These are phyloP conservation scores for Eurystomus gularis DNA, from an alignment of 2,113 vertebrate species.

Conservation along the genomic window DNA sequence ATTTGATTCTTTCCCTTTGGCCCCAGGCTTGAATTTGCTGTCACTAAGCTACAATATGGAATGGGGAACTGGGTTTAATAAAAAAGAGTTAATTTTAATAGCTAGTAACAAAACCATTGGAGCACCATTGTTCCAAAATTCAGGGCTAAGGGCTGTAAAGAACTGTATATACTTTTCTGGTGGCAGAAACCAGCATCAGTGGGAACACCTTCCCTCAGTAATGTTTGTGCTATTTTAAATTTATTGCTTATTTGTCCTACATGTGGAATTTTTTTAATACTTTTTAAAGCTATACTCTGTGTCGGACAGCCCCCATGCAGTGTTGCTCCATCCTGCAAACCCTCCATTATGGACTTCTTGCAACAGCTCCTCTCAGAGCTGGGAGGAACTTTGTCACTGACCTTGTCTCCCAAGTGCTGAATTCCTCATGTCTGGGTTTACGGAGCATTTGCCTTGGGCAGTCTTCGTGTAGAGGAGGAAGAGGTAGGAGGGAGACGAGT, in stretches of 20 bases:
- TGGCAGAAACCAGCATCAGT: background rate
- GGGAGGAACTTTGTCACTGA: background rate
- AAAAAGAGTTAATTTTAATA: background rate
- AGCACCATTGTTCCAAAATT: background rate
- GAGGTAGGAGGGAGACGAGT: background rate
- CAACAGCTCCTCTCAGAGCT: accelerated
- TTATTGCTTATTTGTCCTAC: background rate
- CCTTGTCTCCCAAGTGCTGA: background rate
- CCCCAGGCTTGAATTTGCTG: background rate
- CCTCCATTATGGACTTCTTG: background rate
- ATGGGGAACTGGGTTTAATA: background rate
- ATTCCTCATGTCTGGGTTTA: background rate
- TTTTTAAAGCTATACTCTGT: background rate
- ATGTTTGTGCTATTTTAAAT: background rate
- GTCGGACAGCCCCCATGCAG: background rate
- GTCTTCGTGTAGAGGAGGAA: background rate
- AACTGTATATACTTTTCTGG: background rate
- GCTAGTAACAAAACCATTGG: background rate
- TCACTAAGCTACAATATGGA: background rate
- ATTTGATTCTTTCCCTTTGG: background rate
- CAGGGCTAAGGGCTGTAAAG: background rate
- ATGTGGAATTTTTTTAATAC: background rate
- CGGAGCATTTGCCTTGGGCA: background rate
- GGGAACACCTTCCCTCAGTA: background rate
- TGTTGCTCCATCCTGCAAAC: background rate